These are phyloP conservation scores for Pyrrhia umbra DNA, from an alignment of 2,888 invertebrate genomes.

Conservation along the genomic window DNA sequence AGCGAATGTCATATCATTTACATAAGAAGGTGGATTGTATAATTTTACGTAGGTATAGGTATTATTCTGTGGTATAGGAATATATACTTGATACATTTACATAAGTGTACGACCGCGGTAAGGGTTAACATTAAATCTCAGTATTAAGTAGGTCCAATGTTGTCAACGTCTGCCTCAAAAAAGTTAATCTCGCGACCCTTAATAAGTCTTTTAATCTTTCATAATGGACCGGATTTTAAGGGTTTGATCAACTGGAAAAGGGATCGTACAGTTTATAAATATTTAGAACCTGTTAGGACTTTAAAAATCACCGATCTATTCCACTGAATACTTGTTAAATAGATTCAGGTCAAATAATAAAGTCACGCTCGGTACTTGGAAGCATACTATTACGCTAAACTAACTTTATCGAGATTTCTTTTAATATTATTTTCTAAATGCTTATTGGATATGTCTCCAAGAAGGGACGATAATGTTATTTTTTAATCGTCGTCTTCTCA, in stretches of 20 bases:
- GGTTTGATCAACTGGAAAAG: conserved; percentile 61
- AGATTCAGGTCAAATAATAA: conserved; percentile 25
- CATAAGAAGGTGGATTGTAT: not conserved
- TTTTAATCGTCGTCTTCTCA: not conserved
- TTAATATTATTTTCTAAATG: not conserved
- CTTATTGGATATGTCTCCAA: too few relatives aligned
- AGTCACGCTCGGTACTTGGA: conserved; percentile 2
- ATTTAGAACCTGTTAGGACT: conserved; percentile 37
- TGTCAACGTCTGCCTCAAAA: conserved; percentile 33
- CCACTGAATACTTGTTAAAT: conserved; percentile 15
- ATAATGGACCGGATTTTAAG: conserved; percentile 52
- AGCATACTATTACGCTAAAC: conserved; percentile 10
- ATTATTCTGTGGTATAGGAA: too few relatives aligned
- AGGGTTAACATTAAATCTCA: conserved; percentile 17
- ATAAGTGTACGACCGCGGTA: conserved; percentile 4
- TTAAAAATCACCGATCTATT: conserved; percentile 14
- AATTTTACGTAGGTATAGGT: not conserved
- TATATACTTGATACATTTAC: conserved; percentile 6
- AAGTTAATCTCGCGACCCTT: conserved; percentile 51
- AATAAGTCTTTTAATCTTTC: conserved; percentile 61
- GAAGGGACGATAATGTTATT: not conserved
- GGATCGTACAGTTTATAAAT: conserved; percentile 45
- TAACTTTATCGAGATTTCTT: conserved; percentile 4
- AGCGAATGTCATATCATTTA: too few relatives aligned
- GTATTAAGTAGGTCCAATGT: conserved; percentile 6